phyloP scores from a whole-genome alignment of 1,140 invertebrate species.

The Drosophila ficusphila region DNA sequence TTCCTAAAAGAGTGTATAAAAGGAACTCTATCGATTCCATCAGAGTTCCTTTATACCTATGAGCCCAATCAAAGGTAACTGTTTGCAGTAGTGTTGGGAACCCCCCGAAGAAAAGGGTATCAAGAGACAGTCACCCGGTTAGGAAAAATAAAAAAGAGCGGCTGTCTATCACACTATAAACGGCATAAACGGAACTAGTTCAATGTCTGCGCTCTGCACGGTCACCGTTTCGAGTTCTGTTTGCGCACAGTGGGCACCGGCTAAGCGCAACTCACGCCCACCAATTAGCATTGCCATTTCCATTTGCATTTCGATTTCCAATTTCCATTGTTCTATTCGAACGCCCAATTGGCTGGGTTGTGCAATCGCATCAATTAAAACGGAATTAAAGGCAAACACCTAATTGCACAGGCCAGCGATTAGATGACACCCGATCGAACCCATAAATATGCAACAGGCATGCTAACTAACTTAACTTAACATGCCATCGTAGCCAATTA shows the following conservation, averaged over 20 bases:
- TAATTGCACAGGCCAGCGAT: conserved; percentile 10
- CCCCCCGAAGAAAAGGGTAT: neutral
- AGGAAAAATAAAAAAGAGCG: conserved; percentile 14
- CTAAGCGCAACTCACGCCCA: neutral
- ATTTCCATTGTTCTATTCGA: neutral
- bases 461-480: too few species aligned
- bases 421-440: conserved; percentile 4
- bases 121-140: conserved; percentile 7
- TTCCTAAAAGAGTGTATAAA: too few species aligned
- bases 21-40: too few species aligned
- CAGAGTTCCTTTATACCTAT: too few species aligned
- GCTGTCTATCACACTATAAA: conserved; percentile 24
- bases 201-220: conserved; percentile 52
- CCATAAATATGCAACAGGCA: neutral
- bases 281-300: neutral
- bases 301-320: too few species aligned
- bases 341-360: neutral
- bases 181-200: conserved; percentile 65
- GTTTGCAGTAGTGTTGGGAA: neutral
- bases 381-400: conserved; percentile 3
- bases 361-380: conserved; percentile 24
- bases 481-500: conserved; percentile 1
- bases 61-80: too few species aligned
- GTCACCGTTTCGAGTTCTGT: conserved; percentile 15
- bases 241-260: conserved; percentile 21